These are phyloP conservation scores for Hermetia illucens DNA, from an alignment of 1,140 invertebrate genomes.

Conservation along the genomic window DNA sequence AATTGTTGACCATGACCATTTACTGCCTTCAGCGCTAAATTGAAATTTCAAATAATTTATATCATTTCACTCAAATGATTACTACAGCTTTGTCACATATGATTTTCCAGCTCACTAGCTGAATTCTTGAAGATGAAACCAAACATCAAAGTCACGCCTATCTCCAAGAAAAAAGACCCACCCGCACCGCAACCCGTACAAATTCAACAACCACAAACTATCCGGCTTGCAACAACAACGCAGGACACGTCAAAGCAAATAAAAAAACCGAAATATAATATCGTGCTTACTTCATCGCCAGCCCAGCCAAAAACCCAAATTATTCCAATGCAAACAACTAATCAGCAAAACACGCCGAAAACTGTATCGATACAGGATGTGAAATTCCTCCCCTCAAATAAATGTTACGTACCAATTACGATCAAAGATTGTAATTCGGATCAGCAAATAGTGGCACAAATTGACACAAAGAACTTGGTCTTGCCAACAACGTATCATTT, in stretches of 20 bases:
- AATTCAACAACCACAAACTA: constrained; percentile 13
- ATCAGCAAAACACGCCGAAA: no score
- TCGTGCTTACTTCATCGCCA: constrained; percentile 20
- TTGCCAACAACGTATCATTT: constrained; percentile 28
- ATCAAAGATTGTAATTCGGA: constrained; percentile 24
- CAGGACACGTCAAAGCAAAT: constrained; percentile 11
- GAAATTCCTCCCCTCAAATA: constrained; percentile 22
- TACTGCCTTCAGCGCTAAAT: no score
- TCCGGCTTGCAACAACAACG: constrained; percentile 12
- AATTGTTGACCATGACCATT: no score
- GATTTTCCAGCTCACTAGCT: constrained; percentile 28
- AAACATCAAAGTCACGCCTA: constrained; percentile 32
- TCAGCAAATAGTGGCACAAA: constrained; percentile 28
- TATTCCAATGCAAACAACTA: constrained; percentile 7
- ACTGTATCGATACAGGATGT: constrained; percentile 3
- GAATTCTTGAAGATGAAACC: constrained; percentile 34
- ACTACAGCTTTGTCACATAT: no score
- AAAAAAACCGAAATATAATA: constrained; percentile 33
- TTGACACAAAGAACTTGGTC: constrained; percentile 27
- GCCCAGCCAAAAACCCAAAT: constrained; percentile 9
- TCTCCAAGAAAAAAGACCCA: constrained; percentile 15
- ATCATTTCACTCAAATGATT: no score
- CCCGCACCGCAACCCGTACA: constrained; percentile 11
- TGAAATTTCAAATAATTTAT: no score
- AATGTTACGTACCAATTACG: constrained; percentile 27